A percentile compares a stretch with the other conserved stretches of the same genome.
phyloP scores from a whole-genome alignment of 53 echinoderm and acorn worm species.

The Pentamera pediparva region DNA sequence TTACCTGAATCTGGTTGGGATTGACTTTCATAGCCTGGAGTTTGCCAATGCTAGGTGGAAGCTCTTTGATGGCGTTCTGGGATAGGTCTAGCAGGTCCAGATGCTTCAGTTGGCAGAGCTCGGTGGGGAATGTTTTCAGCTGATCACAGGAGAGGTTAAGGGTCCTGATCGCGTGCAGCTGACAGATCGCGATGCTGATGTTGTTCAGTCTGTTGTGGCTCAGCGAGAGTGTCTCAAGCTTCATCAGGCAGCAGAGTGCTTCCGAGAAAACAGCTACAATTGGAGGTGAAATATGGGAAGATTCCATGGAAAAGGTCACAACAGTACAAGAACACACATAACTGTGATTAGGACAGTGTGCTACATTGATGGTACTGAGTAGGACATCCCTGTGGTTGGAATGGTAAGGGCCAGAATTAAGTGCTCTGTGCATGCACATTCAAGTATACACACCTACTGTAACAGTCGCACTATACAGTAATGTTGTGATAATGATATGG shows the following conservation, averaged over 20 bases:
- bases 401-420: too few relatives aligned
- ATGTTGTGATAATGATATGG: too few relatives aligned
- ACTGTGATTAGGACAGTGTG: too few relatives aligned
- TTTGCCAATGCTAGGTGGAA: constrained; percentile 65
- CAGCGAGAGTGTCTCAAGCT: constrained; percentile 65
- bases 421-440: too few relatives aligned
- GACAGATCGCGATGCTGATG: constrained; percentile 57
- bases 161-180: constrained; percentile 58
- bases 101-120: constrained; percentile 72
- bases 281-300: not conserved
- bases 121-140: constrained; percentile 62
- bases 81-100: constrained; percentile 88
- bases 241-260: constrained; percentile 66
- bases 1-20: constrained; percentile 94
- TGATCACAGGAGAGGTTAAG: constrained; percentile 61
- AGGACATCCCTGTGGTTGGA: too few relatives aligned
- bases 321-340: too few relatives aligned
- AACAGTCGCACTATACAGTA: too few relatives aligned
- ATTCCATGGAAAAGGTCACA: too few relatives aligned
- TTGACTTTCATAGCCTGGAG: constrained; percentile 90
- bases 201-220: constrained; percentile 66
- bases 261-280: constrained; percentile 62
- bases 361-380: too few relatives aligned
- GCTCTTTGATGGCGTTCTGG: constrained; percentile 56
- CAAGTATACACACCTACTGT: too few relatives aligned